Base-by-base conservation (phyloP, 2,113 vertebrate genomes). In the Himantopus leucocephalus region DNA sequence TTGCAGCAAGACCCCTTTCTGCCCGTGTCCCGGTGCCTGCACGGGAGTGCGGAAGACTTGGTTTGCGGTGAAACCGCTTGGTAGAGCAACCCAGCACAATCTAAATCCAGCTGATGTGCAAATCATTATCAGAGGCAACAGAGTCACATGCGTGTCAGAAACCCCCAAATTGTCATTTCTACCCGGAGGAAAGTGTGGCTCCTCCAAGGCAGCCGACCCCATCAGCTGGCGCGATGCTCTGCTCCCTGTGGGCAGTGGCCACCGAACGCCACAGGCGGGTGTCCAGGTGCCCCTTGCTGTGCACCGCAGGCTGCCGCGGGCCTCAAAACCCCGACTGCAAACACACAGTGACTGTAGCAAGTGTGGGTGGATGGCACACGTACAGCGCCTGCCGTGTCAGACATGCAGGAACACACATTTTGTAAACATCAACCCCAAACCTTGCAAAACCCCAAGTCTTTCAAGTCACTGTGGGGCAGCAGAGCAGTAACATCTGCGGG, bases 221-320 rank as follows among this genome's bases (percentile, higher is more conserved):
- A 1, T 6, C 34, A 37, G 13, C 21, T 5, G 2, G 10, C 45
- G 47, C 0, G 12, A 17, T 56, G n/a, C 35, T 55, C 50, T 8
- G 8, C 43, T 76, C 9, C 43, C 43, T 29, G 6, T 1, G 15
- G 34, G 12, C 43, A 10, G 7, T 3, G 24, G 16, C 23, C 27
- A 10, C 16, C 6, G 1, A 27, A 18, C 0, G 4, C 21, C 2
- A 0, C 1, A 4, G 19, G 21, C 0, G 3, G 9, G 14, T n/a
- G 13, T 32, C 75, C 1, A 4, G 13, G 8, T 43, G 32, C 48
- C 58, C 37, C 29, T 26, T 26, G 6, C 37, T 0, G 0, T 2
- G 7, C 7, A 15, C 12, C 9, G 2, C 11, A 4, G 66, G 21
- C n/a, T 67, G 29, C 34, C 20, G 23, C 2, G 1, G 23, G 23